These are phyloP conservation scores for Sebastiscus albofasciatus DNA, from an alignment of 2,797 vertebrate species.

Conservation along the genomic window DNA sequence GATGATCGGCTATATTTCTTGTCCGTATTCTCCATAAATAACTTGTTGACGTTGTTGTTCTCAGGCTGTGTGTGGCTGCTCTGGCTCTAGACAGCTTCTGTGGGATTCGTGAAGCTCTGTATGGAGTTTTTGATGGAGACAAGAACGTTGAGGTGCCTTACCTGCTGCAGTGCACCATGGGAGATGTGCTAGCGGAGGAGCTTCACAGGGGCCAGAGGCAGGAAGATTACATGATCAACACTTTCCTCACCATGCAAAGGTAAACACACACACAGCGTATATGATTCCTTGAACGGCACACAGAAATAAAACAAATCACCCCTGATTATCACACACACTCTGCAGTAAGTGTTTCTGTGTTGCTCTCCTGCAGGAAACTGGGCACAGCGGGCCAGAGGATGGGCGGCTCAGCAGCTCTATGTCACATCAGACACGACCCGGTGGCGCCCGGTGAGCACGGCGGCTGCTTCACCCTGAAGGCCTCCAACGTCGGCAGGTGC, in stretches of 20 bases:
- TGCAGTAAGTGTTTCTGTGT: neutral
- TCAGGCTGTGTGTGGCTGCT: constrained; percentile 94
- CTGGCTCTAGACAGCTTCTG: constrained; percentile 95
- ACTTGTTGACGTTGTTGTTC: neutral
- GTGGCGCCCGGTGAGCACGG: constrained; percentile 86
- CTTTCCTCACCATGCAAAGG: constrained; percentile 98
- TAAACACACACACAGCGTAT: constrained; percentile 42
- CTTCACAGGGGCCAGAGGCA: constrained; percentile 90
- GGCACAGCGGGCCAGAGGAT: constrained; percentile 97
- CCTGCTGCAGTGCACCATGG: constrained; percentile 98
- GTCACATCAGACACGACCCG: constrained; percentile 93
- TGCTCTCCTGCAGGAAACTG: constrained; percentile 86
- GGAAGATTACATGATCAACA: constrained; percentile 96
- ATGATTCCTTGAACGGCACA: too few species aligned
- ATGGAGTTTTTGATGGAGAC: constrained; percentile 96
- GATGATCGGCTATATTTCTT: neutral
- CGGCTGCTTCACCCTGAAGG: constrained; percentile 94
- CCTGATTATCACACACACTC: neutral
- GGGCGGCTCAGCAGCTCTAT: constrained; percentile 94
- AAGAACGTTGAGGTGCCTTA: constrained; percentile 95
- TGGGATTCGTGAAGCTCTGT: constrained; percentile 92
- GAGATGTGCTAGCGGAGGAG: constrained; percentile 95
- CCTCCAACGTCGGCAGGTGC: constrained; percentile 93
- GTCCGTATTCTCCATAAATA: neutral
- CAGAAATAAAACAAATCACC: neutral